Evolutionary conservation across 2,113 vertebrate genomes (phyloP), one percentile per base, ranked within the genome.

Genomic region (Bettongia penicillata): DNA sequence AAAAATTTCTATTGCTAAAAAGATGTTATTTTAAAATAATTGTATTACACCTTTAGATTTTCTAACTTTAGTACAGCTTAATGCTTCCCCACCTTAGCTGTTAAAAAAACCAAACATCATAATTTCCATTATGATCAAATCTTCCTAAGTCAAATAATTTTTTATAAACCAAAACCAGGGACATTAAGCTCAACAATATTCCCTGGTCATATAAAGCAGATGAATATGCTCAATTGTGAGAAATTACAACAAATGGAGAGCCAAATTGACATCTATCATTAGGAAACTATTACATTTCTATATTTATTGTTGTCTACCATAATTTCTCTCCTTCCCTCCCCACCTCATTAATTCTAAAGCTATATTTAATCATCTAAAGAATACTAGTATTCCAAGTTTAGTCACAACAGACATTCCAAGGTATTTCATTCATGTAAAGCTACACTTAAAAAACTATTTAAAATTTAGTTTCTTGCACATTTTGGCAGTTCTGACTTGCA

Each of bases 71-170:
- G 37, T 2, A 95, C 37, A 91, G 52, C 28, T 57, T 89, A 96
- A 91, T 16, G 37, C 37, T 92, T 53, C 57, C 8, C 10, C 23
- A 89, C 12, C 48, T 93, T 57, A 68, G 90, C 51, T 92, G 43
- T 93, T 93, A 77, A 61, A 93, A 93, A 77, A 61, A 94, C 1
- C 94, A 7, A 92, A 94, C 91, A 94, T 53, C 4, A 49, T 68
- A 57, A 8, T 84, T 94, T 93, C 95, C 96, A 50, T 7, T 93
- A 93, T 89, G 22, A 68, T 94, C 51, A 95, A 96, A n/a, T 16
- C 4, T 51, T 61, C 91, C 93, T 49, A 94, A 92, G 28, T 91
- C 37, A 95, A 96, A 92, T 3, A 91, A 24, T 23, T 91, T 97
- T 91, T 0, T 89, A 61, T 93, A 90, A 53, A n/a, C 93, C 48